Evolutionary conservation across 2,113 vertebrate genomes (phyloP), one percentile per base, ranked within the genome.

Genomic region (Catharus minimus): DNA sequence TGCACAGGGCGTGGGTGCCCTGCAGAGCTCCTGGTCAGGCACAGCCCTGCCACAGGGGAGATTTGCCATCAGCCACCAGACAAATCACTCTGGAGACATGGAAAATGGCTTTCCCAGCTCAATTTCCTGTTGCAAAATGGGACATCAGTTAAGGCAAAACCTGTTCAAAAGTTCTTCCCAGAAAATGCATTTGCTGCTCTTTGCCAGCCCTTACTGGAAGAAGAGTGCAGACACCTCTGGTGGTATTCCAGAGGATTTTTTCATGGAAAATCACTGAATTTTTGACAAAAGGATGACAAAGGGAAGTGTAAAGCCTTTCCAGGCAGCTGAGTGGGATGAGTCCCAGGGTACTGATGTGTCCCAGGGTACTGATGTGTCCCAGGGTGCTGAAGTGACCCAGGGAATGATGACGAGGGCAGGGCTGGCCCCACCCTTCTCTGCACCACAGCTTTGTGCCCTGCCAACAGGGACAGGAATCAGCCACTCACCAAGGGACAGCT

Each of bases 341-440:
- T 19, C 32, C 33, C 10, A 3, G 23, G 47, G 23, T 49, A 23
- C 47, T 24, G 69, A 38, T 28, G n/a, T 18, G 64, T 19, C 32
- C 33, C 10, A 3, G 23, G 47, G 23, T 49, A 23, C 47, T 24
- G 69, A 38, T 28, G n/a, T 18, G 64, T 18, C 32, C 33, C 10
- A 5, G 23, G 47, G 32, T 20, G 18, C 21, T 47, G 46, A 47
- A 14, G 13, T 47, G 13, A 47, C 23, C 47, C 47, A 46, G 44
- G 44, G 41, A 46, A 46, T 22, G 23, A 65, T 21, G 41, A 55
- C 16, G 38, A 44, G 24, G 5, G 0, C 22, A 17, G 49, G 21
- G 20, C 22, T 6, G 0, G 15, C 18, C 49, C 28, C 57, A 21
- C 0, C 1, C 32, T 43, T 18, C 24, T 43, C 32, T 39, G 8